phyloP scores from a whole-genome alignment of 2,113 vertebrate genomes.

The Chunga burmeisteri region DNA sequence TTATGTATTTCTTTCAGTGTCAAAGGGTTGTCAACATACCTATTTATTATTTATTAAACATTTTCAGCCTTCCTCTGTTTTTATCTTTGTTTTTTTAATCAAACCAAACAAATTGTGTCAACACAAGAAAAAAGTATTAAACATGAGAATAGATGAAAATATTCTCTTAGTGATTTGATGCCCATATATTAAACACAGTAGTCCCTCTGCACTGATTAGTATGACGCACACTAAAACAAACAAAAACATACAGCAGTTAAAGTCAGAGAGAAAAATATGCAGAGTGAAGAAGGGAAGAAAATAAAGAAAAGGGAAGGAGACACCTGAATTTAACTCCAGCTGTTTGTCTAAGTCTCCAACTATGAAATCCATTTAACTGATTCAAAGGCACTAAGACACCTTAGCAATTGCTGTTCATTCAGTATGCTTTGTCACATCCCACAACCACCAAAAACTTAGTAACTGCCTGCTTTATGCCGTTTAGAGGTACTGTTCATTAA shows the following conservation, averaged over 20 bases:
- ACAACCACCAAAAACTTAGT: neutral
- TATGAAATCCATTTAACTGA: neutral
- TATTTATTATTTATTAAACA: slow-evolving; percentile 14
- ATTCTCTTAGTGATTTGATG: neutral
- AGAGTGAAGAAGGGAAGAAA: neutral
- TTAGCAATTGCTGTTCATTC: neutral
- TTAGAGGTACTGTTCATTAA: neutral
- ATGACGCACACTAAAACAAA: neutral
- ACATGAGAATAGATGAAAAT: neutral
- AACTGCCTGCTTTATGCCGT: neutral
- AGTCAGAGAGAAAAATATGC: neutral
- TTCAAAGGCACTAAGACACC: neutral
- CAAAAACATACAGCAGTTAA: neutral
- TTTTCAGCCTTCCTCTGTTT: neutral
- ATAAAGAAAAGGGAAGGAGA: neutral
- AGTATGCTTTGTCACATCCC: neutral
- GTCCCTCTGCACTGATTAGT: neutral
- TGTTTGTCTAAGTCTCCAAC: neutral
- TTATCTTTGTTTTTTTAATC: neutral
- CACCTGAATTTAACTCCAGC: neutral
- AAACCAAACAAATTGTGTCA: neutral
- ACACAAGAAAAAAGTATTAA: neutral
- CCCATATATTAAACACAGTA: neutral
- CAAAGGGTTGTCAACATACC: neutral
- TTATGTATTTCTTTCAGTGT: neutral